Evolutionary conservation across 2,797 vertebrate species (phyloP), one percentile per base, ranked within the genome.

Genomic region (Xyrichtys novacula): DNA sequence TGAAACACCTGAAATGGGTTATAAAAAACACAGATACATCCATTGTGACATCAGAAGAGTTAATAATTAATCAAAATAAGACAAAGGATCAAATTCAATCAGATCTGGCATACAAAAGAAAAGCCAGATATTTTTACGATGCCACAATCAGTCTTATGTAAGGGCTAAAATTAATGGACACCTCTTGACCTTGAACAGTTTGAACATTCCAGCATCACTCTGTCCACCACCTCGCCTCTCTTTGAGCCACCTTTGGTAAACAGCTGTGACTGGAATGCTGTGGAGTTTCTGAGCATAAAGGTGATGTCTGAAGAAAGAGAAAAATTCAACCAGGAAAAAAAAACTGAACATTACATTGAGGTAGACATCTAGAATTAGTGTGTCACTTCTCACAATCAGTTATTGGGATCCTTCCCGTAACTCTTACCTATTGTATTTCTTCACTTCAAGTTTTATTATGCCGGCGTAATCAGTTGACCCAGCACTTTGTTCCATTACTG

Each of bases 61-160:
- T 78, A 69, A 29, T 74, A 28, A 81, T 80, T 74, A 62, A 67
- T 71, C 8, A 42, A 17, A 23, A 42, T 15, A 1, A 38, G 6
- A 62, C 4, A 32, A 71, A 34, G 7, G 25, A 43, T 50, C 2
- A 0, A 31, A 48, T 8, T 26, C 4, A 65, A 34, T 71, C 20
- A 65, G 3, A 28, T 32, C 36, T 34, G 17, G 17, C 31, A 56
- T 32, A 61, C 26, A 58, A 28, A 53, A 58, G 57, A 44, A 17
- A 14, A 16, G 43, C 64, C 36, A 69, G n/a, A 46, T 25, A 23
- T 11, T 15, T 40, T 53, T 58, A 23, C 48, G 31, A 10, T 5
- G 12, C 17, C 7, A 47, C 14, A 50, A 40, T 70, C 34, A 62
- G 40, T 32, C 42, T 47, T 8, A 43, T 6, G 22, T 43, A 5